Evolutionary conservation across 2,888 invertebrate genomes (phyloP).

Genomic region (Bellardia pandia): DNA sequence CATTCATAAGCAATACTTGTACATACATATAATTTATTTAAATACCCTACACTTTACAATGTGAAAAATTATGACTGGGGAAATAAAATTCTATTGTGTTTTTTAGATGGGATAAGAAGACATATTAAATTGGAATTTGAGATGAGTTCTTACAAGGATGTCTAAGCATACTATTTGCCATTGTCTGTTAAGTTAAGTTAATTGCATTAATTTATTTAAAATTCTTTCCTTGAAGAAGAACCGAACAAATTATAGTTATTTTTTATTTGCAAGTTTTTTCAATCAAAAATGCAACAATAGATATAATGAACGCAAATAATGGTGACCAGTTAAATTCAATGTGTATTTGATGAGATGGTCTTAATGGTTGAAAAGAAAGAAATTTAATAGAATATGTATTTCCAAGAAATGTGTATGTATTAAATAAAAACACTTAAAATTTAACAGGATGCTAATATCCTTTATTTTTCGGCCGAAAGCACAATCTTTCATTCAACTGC

Average conservation of each 20-base stretch:
- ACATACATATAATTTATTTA: constrained; percentile 46
- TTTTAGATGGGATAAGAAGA: constrained; percentile 9
- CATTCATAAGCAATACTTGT: not conserved
- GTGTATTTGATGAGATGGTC: no score
- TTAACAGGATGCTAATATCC: no score
- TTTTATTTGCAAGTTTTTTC: not conserved
- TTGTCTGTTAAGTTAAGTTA: constrained; percentile 22
- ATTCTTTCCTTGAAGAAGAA: not conserved
- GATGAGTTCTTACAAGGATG: constrained; percentile 29
- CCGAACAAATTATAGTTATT: not conserved
- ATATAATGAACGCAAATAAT: not conserved
- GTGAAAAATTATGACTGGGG: constrained; percentile 7
- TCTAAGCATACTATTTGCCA: not conserved
- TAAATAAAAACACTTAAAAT: no score
- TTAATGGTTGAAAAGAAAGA: no score
- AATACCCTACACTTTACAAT: constrained; percentile 45
- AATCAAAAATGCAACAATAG: constrained; percentile 19
- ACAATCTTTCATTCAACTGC: no score
- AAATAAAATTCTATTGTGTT: constrained; percentile 16
- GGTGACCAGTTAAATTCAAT: no score
- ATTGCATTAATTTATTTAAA: constrained; percentile 29
- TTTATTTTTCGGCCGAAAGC: no score
- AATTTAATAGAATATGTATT: no score
- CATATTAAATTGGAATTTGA: constrained; percentile 19
- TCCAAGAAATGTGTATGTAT: no score